These are phyloP conservation scores for Orestias chungarensis DNA, from an alignment of 2,797 vertebrate species.

Conservation along the genomic window DNA sequence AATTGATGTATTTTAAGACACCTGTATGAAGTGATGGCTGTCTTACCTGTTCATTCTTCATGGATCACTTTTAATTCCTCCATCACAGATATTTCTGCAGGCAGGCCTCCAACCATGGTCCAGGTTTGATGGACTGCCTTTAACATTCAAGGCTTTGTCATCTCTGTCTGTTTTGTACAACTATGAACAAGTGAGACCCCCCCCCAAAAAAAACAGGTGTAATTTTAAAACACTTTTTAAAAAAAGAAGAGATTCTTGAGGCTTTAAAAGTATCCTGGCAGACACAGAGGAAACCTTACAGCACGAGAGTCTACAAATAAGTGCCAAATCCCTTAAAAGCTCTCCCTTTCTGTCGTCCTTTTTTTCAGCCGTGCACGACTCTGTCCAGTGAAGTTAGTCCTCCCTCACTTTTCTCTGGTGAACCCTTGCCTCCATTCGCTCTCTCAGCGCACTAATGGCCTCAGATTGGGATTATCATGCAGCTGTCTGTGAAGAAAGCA, in stretches of 20 bases:
- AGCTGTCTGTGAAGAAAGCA: slow-evolving; percentile 79
- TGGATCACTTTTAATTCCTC: slow-evolving; percentile 51
- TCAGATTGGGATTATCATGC: slow-evolving; percentile 85
- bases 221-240: slow-evolving; percentile 31
- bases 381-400: slow-evolving; percentile 40
- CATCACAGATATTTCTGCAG: slow-evolving; percentile 48
- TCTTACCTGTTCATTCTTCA: slow-evolving; percentile 74
- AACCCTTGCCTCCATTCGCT: slow-evolving; percentile 58
- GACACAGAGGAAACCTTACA: slow-evolving; percentile 67
- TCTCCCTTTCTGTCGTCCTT: slow-evolving; percentile 49
- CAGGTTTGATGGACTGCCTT: slow-evolving; percentile 46
- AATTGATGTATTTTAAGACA: no score
- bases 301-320: slow-evolving; percentile 82
- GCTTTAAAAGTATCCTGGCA: slow-evolving; percentile 55
- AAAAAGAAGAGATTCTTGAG: slow-evolving; percentile 49
- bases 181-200: slow-evolving; percentile 38
- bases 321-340: slow-evolving; percentile 85
- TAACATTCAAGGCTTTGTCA: slow-evolving; percentile 59
- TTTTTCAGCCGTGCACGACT: slow-evolving; percentile 52
- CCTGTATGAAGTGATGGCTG: neutral
- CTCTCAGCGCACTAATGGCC: slow-evolving; percentile 77
- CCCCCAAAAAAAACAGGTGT: slow-evolving; percentile 15
- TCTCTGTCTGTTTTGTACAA: slow-evolving; percentile 50
- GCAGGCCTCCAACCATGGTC: slow-evolving; percentile 51
- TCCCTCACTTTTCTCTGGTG: slow-evolving; percentile 41